Evolutionary conservation across 1,140 invertebrate genomes (phyloP), one percentile per base, ranked within the genome.

Genomic region (Drosophila repleta): DNA sequence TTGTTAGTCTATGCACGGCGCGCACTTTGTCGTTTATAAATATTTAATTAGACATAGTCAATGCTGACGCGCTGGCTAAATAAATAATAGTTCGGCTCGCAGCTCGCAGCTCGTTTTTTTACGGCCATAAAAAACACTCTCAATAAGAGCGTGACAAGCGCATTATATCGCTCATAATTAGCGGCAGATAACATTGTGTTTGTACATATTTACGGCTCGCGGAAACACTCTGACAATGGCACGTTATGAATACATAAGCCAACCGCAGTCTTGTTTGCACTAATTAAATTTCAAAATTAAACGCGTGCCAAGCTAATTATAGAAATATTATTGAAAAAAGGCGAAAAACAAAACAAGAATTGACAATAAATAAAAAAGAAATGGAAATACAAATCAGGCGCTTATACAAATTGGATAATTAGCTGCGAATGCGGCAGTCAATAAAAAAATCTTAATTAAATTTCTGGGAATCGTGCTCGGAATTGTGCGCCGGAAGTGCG

Each of bases 241-340:
- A 56, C 52, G 71, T 78, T 81, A 69, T 70, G 63, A 69, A 78
- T 78, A 66, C 74, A 72, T 70, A 87, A 87, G 65, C 63, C 74
- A 78, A 72, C 82, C 82, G 57, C 83, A 62, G 64, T 68, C 51
- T 82, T 87, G 82, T 87, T 82, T 73, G 67, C 52, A 76, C 78
- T 82, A 87, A 87, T 87, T 87, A 88, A 87, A 88, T 87, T 88
- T 73, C 61, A 67, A 88, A 79, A 76, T 87, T 79, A 76, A 76
- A 82, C 67, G 57, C 53, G 64, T 74, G 64, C 70, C 82, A 65
- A 72, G 74, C 82, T 78, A 82, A 87, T 87, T 87, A 85, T 62
- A 69, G 67, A 78, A 66, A 66, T 76, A 74, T 73, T 57, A 74
- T 72, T 49, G 37, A 72, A 57, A 75, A 65, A 1, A 0, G 1